Base-by-base conservation (phyloP, 2,113 vertebrate species). In the Mola mola region DNA sequence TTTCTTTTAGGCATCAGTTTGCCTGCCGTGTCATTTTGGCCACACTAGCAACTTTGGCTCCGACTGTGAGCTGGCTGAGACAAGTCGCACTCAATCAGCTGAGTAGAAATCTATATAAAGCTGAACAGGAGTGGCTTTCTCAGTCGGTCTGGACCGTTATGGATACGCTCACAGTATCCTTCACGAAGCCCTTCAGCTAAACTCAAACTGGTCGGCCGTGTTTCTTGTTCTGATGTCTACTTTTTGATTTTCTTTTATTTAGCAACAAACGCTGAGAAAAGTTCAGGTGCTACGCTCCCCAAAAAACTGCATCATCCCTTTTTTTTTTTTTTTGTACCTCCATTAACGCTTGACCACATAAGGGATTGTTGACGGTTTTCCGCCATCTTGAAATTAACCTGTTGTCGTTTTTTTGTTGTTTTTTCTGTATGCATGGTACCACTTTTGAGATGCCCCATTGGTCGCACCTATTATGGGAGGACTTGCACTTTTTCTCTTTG, bases 401-500 rank as follows among this genome's bases (percentile, higher is more conserved):
- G 55, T 59, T 62, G 66, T 75, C 12, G 24, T 82, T 79, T 81
- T 86, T 79, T 28, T 53, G 57, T 64, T 67, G 71, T 79, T 10
- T 17, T 82, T 82, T 83, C 84, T 79, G 82, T 88, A 85, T 89
- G 89, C 89, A 90, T 88, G 89, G 82, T 87, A 87, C 82, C 87
- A 86, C 80, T 80, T 88, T 85, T 81, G 75, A 89, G 79, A 89
- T 78, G 79, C 72, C 84, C 85, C 83, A 56, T 80, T 75, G 85
- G 89, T 87, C 73, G 28, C 72, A 82, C 83, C 80, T 79, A 72
- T 87, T 59, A 84, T 26, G 52, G 89, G 83, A 88, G 89, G 87
- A 90, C 86, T 87, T 89, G 89, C 89, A 90, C 89, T 89, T 90
- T 90, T 82, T 89, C 84, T 90, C 87, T 90, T 85, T 87, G 83